A percentile compares a stretch with the other conserved stretches of the same genome.
Conservation (phyloP, 1,140 invertebrate species). For the Daktulosphaira vitifoliae region DNA sequence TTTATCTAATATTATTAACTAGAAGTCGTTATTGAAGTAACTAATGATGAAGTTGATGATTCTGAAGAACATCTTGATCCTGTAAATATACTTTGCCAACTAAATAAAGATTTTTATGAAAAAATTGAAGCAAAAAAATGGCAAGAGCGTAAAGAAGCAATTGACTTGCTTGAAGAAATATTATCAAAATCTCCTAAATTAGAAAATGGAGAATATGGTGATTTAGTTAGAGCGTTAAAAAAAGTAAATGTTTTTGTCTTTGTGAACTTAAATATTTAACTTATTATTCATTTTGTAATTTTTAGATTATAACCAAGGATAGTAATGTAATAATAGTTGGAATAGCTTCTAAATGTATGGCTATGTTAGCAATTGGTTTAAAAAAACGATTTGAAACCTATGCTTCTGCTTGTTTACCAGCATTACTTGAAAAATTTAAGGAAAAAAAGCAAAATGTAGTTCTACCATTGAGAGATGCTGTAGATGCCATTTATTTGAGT, state of each 20-base stretch:
- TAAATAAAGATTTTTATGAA: constrained; percentile 94
- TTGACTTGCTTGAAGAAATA: constrained; percentile 71
- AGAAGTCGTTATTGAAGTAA: constrained; percentile 47
- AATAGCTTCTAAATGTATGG: constrained; percentile 74
- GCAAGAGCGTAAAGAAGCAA: constrained; percentile 87
- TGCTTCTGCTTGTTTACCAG: constrained; percentile 64
- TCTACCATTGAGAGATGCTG: constrained; percentile 72
- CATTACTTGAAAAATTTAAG: constrained; percentile 90
- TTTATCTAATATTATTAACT: too few relatives aligned
- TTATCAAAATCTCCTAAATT: constrained; percentile 73
- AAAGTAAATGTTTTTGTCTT: constrained; percentile 74
- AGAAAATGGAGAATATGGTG: constrained; percentile 86
- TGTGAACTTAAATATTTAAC: too few relatives aligned
- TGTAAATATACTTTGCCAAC: constrained; percentile 82
- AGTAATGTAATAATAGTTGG: constrained; percentile 90
- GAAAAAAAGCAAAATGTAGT: constrained; percentile 95
- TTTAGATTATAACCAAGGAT: constrained; percentile 79
- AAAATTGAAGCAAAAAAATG: constrained; percentile 95
- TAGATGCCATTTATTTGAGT: constrained; percentile 77
- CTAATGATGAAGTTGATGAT: constrained; percentile 56
- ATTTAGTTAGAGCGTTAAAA: constrained; percentile 75
- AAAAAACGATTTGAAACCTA: constrained; percentile 82
- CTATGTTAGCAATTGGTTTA: constrained; percentile 72
- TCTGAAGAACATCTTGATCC: constrained; percentile 83
- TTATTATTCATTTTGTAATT: constrained; percentile 35